phyloP scores from a whole-genome alignment of 2,113 vertebrate species.

The Atractosteus spatula region DNA sequence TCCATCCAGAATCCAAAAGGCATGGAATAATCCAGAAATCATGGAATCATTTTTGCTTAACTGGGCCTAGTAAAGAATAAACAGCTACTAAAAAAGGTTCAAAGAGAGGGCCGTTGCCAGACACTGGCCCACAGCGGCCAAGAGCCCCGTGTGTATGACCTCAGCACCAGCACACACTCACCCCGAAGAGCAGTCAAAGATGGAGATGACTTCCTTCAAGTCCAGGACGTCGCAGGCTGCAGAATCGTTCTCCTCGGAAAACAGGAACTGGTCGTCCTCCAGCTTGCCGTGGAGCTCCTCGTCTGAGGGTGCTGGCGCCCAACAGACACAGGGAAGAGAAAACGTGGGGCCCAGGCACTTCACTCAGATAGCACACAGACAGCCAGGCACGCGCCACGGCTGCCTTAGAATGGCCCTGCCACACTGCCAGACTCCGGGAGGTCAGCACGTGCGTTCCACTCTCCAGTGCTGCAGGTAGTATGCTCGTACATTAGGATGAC shows the following conservation, averaged over 20 bases:
- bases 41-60: neutral
- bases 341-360: neutral
- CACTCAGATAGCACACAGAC: constrained; percentile 12
- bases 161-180: constrained; percentile 8
- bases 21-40: no score
- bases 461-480: no score
- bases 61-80: no score
- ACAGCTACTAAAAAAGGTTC: no score
- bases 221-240: constrained; percentile 68
- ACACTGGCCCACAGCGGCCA: no score
- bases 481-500: no score
- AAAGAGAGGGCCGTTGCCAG: no score
- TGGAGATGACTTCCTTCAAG: constrained; percentile 59
- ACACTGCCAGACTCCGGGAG: no score
- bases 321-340: constrained; percentile 17
- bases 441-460: no score
- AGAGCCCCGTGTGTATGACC: no score
- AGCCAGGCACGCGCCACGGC: constrained; percentile 10
- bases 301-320: constrained; percentile 33
- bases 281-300: constrained; percentile 71
- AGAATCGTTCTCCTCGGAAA: constrained; percentile 63
- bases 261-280: constrained; percentile 69
- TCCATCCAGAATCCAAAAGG: no score
- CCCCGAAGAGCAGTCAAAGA: constrained; percentile 47
- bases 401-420: no score